phyloP scores from a whole-genome alignment of 2,888 invertebrate genomes.

The Mermis nigrescens region DNA sequence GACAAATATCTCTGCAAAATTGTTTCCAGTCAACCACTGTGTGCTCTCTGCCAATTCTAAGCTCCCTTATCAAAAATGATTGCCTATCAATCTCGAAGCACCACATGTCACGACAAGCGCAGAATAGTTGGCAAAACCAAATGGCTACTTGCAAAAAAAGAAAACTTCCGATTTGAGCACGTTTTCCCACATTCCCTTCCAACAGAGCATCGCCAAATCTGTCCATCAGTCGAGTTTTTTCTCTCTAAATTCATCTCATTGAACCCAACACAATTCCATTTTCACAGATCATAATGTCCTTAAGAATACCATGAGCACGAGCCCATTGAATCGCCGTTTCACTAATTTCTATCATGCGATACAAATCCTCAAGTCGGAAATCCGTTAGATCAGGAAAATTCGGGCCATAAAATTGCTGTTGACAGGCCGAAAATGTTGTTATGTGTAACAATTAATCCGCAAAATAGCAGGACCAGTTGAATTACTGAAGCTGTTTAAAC shows the following conservation, averaged over 20 bases:
- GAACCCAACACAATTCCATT: neutral
- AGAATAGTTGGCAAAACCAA: neutral
- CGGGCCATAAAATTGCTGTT: no score
- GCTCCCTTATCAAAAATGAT: neutral
- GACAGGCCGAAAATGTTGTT: no score
- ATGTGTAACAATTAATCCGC: no score
- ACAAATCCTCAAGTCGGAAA: neutral
- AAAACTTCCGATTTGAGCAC: neutral
- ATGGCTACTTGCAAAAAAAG: neutral
- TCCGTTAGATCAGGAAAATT: neutral
- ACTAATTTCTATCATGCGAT: neutral
- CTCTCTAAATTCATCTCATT: neutral
- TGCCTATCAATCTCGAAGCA: neutral
- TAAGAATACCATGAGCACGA: neutral
- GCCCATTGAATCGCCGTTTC: neutral
- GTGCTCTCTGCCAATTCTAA: neutral
- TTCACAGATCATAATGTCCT: neutral
- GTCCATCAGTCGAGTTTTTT: neutral
- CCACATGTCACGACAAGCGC: neutral
- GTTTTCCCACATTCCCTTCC: neutral
- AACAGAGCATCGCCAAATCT: neutral
- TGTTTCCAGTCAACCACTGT: neutral
- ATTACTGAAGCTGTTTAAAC: no score
- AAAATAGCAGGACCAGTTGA: no score
- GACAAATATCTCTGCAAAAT: neutral